phyloP scores from a whole-genome alignment of 2,113 vertebrate genomes.

The Mus pahari region DNA sequence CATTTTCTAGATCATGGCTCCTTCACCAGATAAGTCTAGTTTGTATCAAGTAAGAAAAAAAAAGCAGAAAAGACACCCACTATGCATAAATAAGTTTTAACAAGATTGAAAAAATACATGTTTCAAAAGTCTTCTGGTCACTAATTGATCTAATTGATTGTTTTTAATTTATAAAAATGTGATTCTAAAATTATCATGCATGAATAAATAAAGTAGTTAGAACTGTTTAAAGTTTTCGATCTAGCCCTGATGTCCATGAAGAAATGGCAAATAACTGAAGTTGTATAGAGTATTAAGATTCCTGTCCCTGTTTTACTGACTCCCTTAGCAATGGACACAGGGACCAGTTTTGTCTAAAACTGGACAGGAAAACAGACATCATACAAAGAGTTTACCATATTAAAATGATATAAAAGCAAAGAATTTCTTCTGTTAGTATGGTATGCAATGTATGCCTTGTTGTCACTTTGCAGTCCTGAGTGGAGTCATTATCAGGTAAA shows the following conservation, averaged over 20 bases:
- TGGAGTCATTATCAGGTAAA: neutral
- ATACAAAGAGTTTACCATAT: neutral
- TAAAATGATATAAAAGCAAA: neutral
- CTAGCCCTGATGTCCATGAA: neutral
- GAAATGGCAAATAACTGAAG: neutral
- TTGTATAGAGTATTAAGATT: neutral
- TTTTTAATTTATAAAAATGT: neutral
- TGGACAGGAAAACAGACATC: neutral
- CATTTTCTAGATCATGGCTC: neutral
- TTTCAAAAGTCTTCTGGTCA: neutral
- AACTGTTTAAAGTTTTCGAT: neutral
- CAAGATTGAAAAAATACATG: neutral
- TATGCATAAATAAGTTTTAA: neutral
- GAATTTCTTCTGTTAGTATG: neutral
- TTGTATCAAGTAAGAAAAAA: neutral
- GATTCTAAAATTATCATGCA: conserved; percentile 6
- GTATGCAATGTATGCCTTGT: neutral
- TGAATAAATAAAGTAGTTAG: neutral
- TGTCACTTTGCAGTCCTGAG: neutral
- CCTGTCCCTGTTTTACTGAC: neutral
- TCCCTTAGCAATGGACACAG: neutral
- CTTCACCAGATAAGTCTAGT: neutral
- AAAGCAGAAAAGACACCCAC: neutral
- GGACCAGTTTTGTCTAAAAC: neutral
- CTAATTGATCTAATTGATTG: neutral